Evolutionary conservation across 2,888 invertebrate species (phyloP), one percentile per base, ranked within the genome.

Genomic region (Melangyna quadrimaculata): DNA sequence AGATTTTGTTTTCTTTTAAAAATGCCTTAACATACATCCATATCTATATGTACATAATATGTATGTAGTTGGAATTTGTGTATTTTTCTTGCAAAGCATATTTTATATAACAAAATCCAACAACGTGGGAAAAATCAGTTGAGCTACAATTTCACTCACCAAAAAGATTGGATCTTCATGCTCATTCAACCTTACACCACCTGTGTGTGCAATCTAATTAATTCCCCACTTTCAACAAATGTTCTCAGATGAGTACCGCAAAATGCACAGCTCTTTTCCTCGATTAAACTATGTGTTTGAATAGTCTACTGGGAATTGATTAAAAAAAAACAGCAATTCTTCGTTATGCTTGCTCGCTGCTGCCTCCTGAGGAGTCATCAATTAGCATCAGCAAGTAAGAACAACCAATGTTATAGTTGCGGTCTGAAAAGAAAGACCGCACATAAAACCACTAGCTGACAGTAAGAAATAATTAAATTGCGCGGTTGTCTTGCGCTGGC

Each of bases 391-490:
- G 12, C 12, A 19, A 78, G 63, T 63, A 72, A 77, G 71, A 77
- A 77, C 59, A 57, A 67, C 51, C 43, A 65, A 61, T 77, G 71
- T 53, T 77, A n/a, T n/a, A 67, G 75, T 81, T 22, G 77, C 81
- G 77, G 81, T 72, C 63, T 72, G 35, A 77, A 77, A 72, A 77
- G 43, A 81, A 77, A 77, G 45, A 81, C 61, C 69, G 43, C 65
- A 80, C 61, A 53, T 70, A 55, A 71, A 75, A 75, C 63, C 61
- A 27, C 61, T 1, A 55, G 17, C 80, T 80, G 80, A 81, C 80
- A 81, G 63, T 63, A 63, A 67, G 59, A 67, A 77, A 72, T 81
- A 81, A 81, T 81, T 77, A 81, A 81, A 81, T 55, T 48, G 70
- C 53, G 71, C 71, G 65, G 51, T 71, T 77, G 77, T 61, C 32